Evolutionary conservation across 2,888 invertebrate species (phyloP), one percentile per base, ranked within the genome.

Genomic region (Diplolepis rosae): DNA sequence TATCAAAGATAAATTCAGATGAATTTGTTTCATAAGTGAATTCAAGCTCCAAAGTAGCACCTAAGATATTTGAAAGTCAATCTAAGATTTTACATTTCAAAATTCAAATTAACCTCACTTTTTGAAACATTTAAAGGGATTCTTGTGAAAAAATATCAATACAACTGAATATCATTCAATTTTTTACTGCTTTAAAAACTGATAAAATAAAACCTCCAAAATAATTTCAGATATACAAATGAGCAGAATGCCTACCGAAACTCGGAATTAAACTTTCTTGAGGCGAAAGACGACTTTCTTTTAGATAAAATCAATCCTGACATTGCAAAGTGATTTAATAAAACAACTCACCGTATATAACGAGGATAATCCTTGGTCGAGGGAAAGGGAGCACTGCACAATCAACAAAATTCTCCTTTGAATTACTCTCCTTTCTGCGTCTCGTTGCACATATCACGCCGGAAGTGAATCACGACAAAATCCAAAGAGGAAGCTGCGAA

Each of bases 281-380:
- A n/a, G n/a, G n/a, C n/a, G n/a, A n/a, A n/a, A n/a, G n/a, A n/a
- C n/a, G n/a, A n/a, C n/a, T n/a, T n/a, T n/a, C n/a, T n/a, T n/a
- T n/a, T n/a, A n/a, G n/a, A n/a, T n/a, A n/a, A n/a, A n/a, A n/a
- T n/a, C n/a, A n/a, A n/a, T n/a, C n/a, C n/a, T n/a, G n/a, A n/a
- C n/a, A n/a, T n/a, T n/a, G n/a, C n/a, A n/a, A n/a, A n/a, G n/a
- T n/a, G n/a, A n/a, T n/a, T 22, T 11, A 28, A 2, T 1, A 0
- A 1, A 13, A 24, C n/a, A 13, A 52, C 75, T 77, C 61, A 77
- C 77, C 77, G 77, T 73, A 73, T 72, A 71, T n/a, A 73, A 77
- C 74, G 73, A 75, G 75, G 71, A 75, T 72, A 77, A 77, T 77
- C 75, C 77, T 68, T 66, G 77, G 69, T 72, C 67, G 70, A 67